Evolutionary conservation across 2,888 invertebrate species (phyloP), one percentile per base, ranked within the genome.

Genomic region (Rhodophaea formosa): DNA sequence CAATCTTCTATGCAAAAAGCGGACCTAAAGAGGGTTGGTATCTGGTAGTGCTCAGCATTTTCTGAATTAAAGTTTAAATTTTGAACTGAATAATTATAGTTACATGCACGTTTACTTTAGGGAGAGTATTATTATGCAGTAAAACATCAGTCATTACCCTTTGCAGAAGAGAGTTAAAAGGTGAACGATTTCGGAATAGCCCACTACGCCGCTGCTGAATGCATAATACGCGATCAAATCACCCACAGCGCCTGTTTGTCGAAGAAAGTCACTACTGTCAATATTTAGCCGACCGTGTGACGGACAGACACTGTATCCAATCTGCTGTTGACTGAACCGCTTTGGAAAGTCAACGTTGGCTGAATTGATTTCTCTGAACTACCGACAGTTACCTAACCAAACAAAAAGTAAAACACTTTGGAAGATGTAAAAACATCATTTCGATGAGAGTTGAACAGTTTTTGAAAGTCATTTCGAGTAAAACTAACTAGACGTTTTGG

Each of bases 241-340:
- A 7, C 51, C 35, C 35, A 35, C 32, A 2, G 12, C 35, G 35
- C 12, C 7, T 51, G 39, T 39, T 51, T 35, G 16, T 10, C n/a
- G 17, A 51, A 35, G 51, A 39, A 51, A 51, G 51, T 51, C 51
- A 35, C 35, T 35, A 32, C 30, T 10, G 51, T 17, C 35, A 51
- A 51, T 51, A 10, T 51, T 51, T 35, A 51, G 35, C 17, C 16
- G 35, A 7, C 51, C n/a, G 35, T 30, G 12, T 47, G 47, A 47
- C 47, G 29, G 47, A 51, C 51, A 32, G 17, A 39, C 51, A 17
- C 51, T 16, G 16, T 51, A 12, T 15, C 51, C 16, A 51, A 51
- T 51, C 35, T 15, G 17, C 17, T 51, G 35, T 39, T 51, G 35
- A 35, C 51, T 35, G 16, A 51, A 51, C 51, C 35, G 17, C 30